phyloP scores from a whole-genome alignment of 2,113 vertebrate species.

The Gila orcuttii region DNA sequence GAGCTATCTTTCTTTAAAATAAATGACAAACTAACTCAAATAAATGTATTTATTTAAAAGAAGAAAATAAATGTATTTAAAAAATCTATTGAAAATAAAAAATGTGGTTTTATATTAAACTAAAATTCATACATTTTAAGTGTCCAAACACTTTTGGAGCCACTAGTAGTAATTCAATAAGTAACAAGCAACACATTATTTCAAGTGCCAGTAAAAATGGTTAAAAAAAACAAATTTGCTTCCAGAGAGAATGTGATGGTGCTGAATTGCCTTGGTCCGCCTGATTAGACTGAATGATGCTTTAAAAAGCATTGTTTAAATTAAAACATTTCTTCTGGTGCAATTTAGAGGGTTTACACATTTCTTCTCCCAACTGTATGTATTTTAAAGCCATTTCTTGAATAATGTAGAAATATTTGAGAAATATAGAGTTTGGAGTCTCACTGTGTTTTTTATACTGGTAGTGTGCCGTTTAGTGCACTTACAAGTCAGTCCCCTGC shows the following conservation, averaged over 20 bases:
- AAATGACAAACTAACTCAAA: not conserved
- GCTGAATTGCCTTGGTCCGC: not conserved
- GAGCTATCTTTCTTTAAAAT: not conserved
- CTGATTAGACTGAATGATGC: not conserved
- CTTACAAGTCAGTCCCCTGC: constrained; percentile 50
- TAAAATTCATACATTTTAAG: not conserved
- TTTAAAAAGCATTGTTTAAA: not conserved
- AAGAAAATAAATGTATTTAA: not conserved
- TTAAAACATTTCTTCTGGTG: not conserved
- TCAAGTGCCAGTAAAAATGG: not conserved
- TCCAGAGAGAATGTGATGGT: not conserved
- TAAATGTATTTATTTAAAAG: not conserved
- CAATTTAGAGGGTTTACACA: not conserved
- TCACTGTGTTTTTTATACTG: not conserved
- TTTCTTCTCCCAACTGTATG: not conserved
- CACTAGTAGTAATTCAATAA: not conserved
- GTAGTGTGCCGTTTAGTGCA: constrained; percentile 53
- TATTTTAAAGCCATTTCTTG: not conserved
- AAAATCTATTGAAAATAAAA: not conserved
- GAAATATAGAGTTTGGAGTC: not conserved
- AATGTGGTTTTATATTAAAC: not conserved
- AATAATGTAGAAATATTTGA: not conserved
- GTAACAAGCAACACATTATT: not conserved
- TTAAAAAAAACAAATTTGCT: not conserved
- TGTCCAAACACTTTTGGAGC: not conserved